Percentiles rank a stretch among this genome's conserved stretches.
Evolutionary conservation across 2,888 invertebrate genomes (phyloP).

Genomic region (Morinoia aosen): DNA sequence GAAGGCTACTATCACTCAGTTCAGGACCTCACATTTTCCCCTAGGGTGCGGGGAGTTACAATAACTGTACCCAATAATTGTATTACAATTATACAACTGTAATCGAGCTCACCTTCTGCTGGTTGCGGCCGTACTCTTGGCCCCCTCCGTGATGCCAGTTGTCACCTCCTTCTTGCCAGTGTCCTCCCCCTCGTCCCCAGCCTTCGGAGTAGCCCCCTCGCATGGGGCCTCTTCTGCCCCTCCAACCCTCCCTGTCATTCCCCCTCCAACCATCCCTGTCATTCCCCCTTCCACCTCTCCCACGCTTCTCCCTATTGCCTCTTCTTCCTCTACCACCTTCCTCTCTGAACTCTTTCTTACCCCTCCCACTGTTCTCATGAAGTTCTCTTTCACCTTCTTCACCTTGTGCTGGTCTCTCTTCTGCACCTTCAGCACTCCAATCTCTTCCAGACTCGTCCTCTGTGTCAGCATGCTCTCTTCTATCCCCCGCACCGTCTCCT

Average conservation of each 20-base stretch:
- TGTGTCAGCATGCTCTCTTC: not conserved
- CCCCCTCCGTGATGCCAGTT: not conserved
- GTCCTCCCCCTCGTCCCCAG: slow-evolving; percentile 44
- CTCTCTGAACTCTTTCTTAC: not conserved
- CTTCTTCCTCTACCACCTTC: slow-evolving; percentile 30
- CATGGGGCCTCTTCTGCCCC: not conserved
- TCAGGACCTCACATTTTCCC: too few species aligned
- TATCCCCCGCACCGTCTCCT: not conserved
- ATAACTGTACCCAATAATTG: too few species aligned
- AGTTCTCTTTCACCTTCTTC: not conserved
- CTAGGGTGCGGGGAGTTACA: too few species aligned
- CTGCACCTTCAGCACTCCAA: not conserved
- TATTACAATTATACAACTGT: too few species aligned
- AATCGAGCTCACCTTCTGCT: slow-evolving; percentile 15
- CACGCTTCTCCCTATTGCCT: not conserved
- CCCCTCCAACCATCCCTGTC: not conserved
- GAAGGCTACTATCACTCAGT: too few species aligned
- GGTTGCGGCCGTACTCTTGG: not conserved
- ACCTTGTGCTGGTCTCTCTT: not conserved
- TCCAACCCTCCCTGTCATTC: not conserved
- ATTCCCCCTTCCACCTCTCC: not conserved
- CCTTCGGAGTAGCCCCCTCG: not conserved
- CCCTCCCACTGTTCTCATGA: not conserved
- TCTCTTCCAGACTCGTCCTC: too few species aligned
- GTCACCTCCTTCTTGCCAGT: not conserved